Conservation (phyloP, 1,140 invertebrate species). For the Marisa cornuarietis region DNA sequence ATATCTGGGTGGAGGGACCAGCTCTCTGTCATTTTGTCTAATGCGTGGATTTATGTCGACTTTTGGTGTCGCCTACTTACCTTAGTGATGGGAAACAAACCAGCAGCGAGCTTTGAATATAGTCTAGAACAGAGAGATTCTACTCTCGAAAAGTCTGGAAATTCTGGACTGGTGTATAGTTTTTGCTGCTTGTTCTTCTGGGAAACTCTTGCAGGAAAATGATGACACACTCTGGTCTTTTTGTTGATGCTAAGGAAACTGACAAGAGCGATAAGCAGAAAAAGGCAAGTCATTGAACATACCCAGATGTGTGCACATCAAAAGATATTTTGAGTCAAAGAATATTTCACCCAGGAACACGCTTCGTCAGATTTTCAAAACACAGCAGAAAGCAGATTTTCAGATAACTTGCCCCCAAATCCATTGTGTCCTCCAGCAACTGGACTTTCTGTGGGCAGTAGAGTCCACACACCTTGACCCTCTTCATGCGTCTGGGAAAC, state of each 20-base stretch:
- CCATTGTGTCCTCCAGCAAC: neutral
- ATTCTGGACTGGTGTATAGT: neutral
- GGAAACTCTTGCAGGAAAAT: neutral
- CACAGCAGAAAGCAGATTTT: no score
- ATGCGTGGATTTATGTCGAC: no score
- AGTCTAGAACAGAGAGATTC: neutral
- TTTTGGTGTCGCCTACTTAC: no score
- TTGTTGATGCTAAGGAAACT: neutral
- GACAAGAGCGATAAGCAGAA: neutral
- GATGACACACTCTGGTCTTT: neutral
- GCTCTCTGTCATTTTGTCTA: no score
- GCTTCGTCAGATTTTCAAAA: neutral
- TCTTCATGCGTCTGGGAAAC: neutral
- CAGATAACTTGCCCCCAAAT: neutral
- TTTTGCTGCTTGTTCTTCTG: no score
- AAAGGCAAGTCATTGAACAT: no score
- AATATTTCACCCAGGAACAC: no score
- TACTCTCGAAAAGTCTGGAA: neutral
- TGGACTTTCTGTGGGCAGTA: slow-evolving; percentile 8
- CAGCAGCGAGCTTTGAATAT: neutral
- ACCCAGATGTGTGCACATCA: no score
- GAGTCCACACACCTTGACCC: neutral
- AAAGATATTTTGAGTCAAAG: neutral
- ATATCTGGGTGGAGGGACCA: no score
- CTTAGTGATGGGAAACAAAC: neutral